These are phyloP conservation scores for Lepidochitona cinerea DNA, from an alignment of 2,888 invertebrate genomes.

Conservation along the genomic window DNA sequence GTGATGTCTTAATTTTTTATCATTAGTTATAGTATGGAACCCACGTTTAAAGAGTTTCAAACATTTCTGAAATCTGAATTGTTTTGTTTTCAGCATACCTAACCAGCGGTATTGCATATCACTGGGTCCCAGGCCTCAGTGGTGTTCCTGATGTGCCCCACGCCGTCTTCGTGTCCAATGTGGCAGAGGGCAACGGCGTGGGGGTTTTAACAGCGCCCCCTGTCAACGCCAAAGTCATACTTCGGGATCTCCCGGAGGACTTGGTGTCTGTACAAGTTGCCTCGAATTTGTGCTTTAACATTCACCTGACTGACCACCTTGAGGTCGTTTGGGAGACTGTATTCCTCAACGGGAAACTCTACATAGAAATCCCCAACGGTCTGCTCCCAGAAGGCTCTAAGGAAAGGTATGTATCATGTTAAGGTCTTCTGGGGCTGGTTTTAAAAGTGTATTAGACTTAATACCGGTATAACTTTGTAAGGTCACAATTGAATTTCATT, in stretches of 20 bases:
- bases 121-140: slow-evolving; percentile 99
- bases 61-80: no score
- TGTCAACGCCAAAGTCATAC: slow-evolving; percentile 71
- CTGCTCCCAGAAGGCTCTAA: slow-evolving; percentile 93
- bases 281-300: slow-evolving; percentile 73
- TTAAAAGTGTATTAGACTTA: no score
- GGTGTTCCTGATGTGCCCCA: slow-evolving; percentile 99
- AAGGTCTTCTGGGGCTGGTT: no score
- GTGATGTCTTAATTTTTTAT: no score
- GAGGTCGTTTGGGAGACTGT: slow-evolving; percentile 89
- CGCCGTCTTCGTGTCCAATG: slow-evolving; percentile 78
- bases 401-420: slow-evolving; percentile 79
- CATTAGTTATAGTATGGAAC: no score
- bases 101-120: slow-evolving; percentile 76
- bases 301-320: slow-evolving; percentile 84
- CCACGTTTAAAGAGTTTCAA: no score
- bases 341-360: slow-evolving; percentile 82
- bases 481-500: no score
- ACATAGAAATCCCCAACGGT: slow-evolving; percentile 89
- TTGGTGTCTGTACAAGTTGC: slow-evolving; percentile 49
- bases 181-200: slow-evolving; percentile 82
- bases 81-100: slow-evolving; percentile 43
- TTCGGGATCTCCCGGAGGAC: not conserved
- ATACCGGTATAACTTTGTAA: no score
- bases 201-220: slow-evolving; percentile 80